These are phyloP conservation scores for Malacoraja senta DNA, from an alignment of 2,797 vertebrate genomes.

Conservation along the genomic window DNA sequence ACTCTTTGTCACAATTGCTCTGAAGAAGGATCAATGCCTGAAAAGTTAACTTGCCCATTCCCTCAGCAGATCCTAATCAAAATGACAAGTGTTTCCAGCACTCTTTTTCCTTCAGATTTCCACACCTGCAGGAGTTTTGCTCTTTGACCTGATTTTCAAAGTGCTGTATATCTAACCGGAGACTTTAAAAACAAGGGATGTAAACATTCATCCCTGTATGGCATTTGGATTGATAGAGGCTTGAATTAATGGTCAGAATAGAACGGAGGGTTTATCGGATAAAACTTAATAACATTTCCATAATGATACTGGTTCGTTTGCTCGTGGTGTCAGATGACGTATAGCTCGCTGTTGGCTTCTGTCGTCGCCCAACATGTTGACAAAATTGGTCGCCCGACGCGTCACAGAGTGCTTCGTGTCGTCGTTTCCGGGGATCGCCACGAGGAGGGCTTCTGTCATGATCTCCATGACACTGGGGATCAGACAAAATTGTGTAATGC, in stretches of 20 bases:
- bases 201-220: neutral
- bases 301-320: neutral
- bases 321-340: too few relatives aligned
- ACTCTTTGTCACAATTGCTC: neutral
- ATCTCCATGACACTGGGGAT: neutral
- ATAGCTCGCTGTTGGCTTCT: too few relatives aligned
- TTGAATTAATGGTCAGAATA: neutral
- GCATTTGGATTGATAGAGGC: neutral
- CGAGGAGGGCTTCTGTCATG: too few relatives aligned
- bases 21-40: neutral
- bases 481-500: neutral
- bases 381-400: too few relatives aligned
- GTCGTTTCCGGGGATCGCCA: too few relatives aligned
- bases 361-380: too few relatives aligned
- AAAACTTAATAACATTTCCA: neutral
- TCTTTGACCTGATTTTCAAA: slow-evolving; percentile 14
- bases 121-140: neutral
- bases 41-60: neutral
- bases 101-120: neutral
- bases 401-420: too few relatives aligned
- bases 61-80: neutral
- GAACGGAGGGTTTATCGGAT: neutral
- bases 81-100: neutral
- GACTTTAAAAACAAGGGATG: neutral
- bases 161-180: neutral